Percentiles rank a stretch among this genome's conserved stretches.
These are phyloP conservation scores for Strigamia crassipes DNA, from an alignment of 2,888 invertebrate genomes.

Conservation along the genomic window DNA sequence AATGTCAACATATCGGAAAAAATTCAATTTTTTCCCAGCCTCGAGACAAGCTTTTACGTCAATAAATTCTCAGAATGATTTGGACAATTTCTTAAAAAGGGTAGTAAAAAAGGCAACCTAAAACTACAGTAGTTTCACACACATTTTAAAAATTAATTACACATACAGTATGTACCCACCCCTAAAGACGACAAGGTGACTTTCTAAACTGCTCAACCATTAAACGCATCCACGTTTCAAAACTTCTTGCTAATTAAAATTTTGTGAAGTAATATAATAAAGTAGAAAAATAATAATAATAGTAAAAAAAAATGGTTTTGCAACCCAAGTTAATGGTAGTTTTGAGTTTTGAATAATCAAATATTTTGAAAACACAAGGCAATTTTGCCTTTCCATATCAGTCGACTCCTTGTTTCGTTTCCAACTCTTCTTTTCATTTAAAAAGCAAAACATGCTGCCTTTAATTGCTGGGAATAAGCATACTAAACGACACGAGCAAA, in stretches of 20 bases:
- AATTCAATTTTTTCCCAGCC: too few relatives aligned
- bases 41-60: too few relatives aligned
- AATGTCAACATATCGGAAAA: too few relatives aligned
- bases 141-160: background rate
- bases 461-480: slow-evolving; percentile 12
- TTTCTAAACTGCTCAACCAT: slow-evolving; percentile 7
- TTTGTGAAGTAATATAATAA: background rate
- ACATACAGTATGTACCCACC: background rate
- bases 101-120: too few relatives aligned
- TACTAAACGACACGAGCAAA: background rate
- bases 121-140: too few relatives aligned
- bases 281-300: background rate
- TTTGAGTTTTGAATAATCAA: background rate
- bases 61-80: too few relatives aligned
- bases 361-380: background rate
- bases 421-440: background rate
- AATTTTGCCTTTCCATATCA: slow-evolving; percentile 17
- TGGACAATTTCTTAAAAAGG: too few relatives aligned
- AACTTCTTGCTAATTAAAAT: slow-evolving; percentile 7
- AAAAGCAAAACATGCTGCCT: background rate
- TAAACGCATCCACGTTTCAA: background rate
- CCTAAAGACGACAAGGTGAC: background rate
- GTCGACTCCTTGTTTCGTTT: background rate
- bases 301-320: background rate
- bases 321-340: background rate